phyloP scores from a whole-genome alignment of 2,797 vertebrate species.

The Hemibagrus guttatus region DNA sequence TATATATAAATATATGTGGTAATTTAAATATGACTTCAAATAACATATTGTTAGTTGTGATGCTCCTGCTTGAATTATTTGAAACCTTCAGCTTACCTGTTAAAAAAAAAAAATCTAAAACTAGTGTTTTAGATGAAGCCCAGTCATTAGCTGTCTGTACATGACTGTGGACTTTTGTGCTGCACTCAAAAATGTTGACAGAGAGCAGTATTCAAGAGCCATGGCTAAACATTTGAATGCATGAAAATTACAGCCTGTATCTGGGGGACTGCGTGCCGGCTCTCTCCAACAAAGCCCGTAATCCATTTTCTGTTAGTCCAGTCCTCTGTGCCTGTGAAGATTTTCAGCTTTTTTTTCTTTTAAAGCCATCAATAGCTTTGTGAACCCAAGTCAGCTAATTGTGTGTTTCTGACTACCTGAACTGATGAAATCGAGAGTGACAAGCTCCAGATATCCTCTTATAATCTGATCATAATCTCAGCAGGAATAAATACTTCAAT shows the following conservation, averaged over 20 bases:
- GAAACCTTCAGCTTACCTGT: constrained; percentile 4
- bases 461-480: neutral
- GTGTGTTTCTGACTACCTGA: constrained; percentile 60
- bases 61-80: neutral
- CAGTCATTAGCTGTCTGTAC: neutral
- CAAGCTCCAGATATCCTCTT: constrained; percentile 20
- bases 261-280: neutral
- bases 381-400: constrained; percentile 53
- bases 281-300: constrained; percentile 15
- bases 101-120: neutral
- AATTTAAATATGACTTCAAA: constrained; percentile 15
- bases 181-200: constrained; percentile 5
- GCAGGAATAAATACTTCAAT: neutral
- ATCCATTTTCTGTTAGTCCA: constrained; percentile 19
- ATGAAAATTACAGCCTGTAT: constrained; percentile 42
- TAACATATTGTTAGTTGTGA: neutral
- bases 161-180: constrained; percentile 9
- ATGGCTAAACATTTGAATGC: constrained; percentile 38
- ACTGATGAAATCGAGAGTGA: constrained; percentile 62
- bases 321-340: neutral
- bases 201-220: constrained; percentile 24
- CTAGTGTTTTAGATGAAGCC: constrained; percentile 30
- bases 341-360: constrained; percentile 60
- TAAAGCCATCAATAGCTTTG: constrained; percentile 35
- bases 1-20: constrained; percentile 31